These are phyloP conservation scores for Erpobdella octoculata DNA, from an alignment of 2,888 invertebrate genomes.

Conservation along the genomic window DNA sequence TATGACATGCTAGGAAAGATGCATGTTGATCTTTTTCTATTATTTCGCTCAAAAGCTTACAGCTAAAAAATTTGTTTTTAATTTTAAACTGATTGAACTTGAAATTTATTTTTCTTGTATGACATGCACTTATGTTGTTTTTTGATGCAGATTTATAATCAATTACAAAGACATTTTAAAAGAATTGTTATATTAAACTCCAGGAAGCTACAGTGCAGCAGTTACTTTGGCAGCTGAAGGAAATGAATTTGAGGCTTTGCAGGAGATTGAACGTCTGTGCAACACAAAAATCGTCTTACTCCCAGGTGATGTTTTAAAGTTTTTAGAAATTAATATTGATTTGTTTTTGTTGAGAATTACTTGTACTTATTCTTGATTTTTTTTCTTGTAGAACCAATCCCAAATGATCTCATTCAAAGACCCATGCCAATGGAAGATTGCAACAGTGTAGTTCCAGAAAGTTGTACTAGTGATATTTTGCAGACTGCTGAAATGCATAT, in stretches of 20 bases:
- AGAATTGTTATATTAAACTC: neutral
- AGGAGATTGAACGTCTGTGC: conserved; percentile 43
- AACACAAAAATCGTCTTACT: conserved; percentile 44
- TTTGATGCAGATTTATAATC: too few relatives aligned
- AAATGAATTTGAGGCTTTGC: conserved; percentile 55
- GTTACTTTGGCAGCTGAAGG: conserved; percentile 66
- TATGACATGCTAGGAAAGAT: too few relatives aligned
- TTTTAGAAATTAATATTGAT: conserved; percentile 30
- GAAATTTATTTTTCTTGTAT: neutral
- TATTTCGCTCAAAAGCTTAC: neutral
- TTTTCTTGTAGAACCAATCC: conserved; percentile 46
- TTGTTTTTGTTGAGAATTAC: neutral
- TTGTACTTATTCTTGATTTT: neutral
- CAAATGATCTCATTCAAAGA: conserved; percentile 42
- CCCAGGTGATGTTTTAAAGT: conserved; percentile 43
- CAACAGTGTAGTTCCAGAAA: neutral
- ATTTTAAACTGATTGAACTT: neutral
- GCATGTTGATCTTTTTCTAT: too few relatives aligned
- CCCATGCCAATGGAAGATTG: conserved; percentile 10
- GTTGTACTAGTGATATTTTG: too few relatives aligned
- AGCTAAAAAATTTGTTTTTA: neutral
- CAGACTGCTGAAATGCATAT: too few relatives aligned
- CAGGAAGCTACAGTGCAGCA: conserved; percentile 66
- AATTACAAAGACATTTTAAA: too few relatives aligned
- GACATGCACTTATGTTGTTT: too few relatives aligned